Conservation (phyloP, 2,888 invertebrate species). For the Timema cristinae region DNA sequence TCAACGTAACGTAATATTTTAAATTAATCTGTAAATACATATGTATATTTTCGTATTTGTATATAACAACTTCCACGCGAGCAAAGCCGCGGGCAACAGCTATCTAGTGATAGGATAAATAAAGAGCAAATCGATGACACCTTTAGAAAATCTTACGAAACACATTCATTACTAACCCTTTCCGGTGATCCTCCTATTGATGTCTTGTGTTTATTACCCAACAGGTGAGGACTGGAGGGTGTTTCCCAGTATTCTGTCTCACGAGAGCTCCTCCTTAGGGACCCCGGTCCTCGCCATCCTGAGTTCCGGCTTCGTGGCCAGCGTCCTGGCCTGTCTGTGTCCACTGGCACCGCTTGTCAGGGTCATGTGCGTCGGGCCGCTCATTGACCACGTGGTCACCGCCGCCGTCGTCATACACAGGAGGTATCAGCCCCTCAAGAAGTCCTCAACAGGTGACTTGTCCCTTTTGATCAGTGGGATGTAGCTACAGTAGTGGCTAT, state of each 20-base stretch:
- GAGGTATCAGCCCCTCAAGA: conserved; percentile 49
- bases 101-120: too few species aligned
- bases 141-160: too few species aligned
- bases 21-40: too few species aligned
- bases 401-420: conserved; percentile 51
- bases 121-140: too few species aligned
- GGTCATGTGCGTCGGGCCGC: conserved; percentile 55
- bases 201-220: neutral
- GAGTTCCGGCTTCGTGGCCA: conserved; percentile 57
- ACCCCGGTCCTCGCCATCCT: conserved; percentile 61
- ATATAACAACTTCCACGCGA: too few species aligned
- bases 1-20: too few species aligned
- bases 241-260: conserved; percentile 57
- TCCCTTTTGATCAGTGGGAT: too few species aligned
- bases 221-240: conserved; percentile 58
- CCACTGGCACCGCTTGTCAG: conserved; percentile 59
- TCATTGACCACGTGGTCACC: conserved; percentile 51
- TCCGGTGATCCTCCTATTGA: neutral
- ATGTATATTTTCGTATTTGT: too few species aligned
- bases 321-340: conserved; percentile 60
- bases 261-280: conserved; percentile 56
- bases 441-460: too few species aligned
- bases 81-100: too few species aligned
- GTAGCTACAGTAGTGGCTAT: too few species aligned
- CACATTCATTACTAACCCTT: too few species aligned